Evolutionary conservation across 2,888 invertebrate genomes (phyloP).

Genomic region (Meloe dianella): DNA sequence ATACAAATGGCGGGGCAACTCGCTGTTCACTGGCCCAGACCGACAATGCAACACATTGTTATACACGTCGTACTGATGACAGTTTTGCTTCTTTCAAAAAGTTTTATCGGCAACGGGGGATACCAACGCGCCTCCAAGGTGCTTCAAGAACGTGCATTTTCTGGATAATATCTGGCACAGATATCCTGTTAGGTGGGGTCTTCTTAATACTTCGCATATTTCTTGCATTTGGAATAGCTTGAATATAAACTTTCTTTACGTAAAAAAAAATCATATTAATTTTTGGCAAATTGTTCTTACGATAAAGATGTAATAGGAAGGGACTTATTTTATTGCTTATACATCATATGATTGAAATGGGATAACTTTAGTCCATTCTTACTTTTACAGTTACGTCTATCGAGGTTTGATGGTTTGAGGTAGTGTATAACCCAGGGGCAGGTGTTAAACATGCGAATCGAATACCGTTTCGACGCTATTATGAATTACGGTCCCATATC

Average conservation of each 20-base stretch:
- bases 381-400: neutral
- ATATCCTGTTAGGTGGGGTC: conserved; percentile 21
- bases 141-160: conserved; percentile 39
- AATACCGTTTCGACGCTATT: conserved; percentile 29
- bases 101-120: conserved; percentile 57
- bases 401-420: neutral
- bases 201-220: neutral
- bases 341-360: too few species aligned
- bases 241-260: neutral
- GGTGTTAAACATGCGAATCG: conserved; percentile 32
- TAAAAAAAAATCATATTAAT: too few species aligned
- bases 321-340: too few species aligned
- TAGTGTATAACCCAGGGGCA: conserved; percentile 45
- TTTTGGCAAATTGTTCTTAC: too few species aligned
- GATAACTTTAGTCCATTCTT: neutral
- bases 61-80: conserved; percentile 57
- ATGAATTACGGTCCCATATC: conserved; percentile 47
- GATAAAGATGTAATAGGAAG: neutral
- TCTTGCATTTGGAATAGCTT: neutral
- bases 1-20: conserved; percentile 54
- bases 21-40: conserved; percentile 44
- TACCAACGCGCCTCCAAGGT: conserved; percentile 31
- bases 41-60: conserved; percentile 60
- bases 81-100: conserved; percentile 59
- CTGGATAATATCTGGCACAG: conserved; percentile 44